Percentiles rank a stretch among this genome's conserved stretches.
Conservation (phyloP, 1,140 invertebrate genomes). For the Drosophila ironensis region DNA sequence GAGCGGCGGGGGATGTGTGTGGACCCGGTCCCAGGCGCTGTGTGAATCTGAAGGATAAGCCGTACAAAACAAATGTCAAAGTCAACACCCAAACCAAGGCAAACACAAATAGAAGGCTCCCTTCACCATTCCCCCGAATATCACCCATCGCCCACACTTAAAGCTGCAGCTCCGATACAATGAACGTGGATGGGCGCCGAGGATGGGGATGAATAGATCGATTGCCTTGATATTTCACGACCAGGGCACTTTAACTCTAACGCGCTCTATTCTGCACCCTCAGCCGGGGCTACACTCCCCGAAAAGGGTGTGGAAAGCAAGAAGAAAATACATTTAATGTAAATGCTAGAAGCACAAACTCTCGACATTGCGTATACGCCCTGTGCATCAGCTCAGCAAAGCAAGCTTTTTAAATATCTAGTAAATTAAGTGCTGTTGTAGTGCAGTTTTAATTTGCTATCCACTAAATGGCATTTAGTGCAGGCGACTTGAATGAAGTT, state of each 20-base stretch:
- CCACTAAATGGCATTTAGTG: too few relatives aligned
- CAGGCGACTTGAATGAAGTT: too few relatives aligned
- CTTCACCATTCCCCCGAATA: not conserved
- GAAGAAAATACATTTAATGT: too few relatives aligned
- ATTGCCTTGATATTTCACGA: slow-evolving; percentile 61
- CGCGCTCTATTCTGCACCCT: slow-evolving; percentile 17
- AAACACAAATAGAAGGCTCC: slow-evolving; percentile 34
- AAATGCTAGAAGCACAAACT: too few relatives aligned
- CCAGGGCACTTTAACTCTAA: slow-evolving; percentile 45
- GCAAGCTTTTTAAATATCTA: too few relatives aligned
- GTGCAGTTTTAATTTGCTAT: too few relatives aligned
- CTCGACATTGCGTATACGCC: too few relatives aligned
- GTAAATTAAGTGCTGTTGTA: too few relatives aligned
- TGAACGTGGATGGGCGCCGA: slow-evolving; percentile 27
- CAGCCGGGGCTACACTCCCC: not conserved
- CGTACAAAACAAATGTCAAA: slow-evolving; percentile 78
- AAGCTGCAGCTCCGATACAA: slow-evolving; percentile 51
- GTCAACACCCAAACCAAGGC: slow-evolving; percentile 70
- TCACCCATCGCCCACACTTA: slow-evolving; percentile 36
- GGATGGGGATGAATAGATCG: slow-evolving; percentile 33
- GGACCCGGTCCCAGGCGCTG: not conserved
- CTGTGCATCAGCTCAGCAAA: too few relatives aligned
- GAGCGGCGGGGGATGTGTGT: not conserved
- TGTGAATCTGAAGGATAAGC: slow-evolving; percentile 70
- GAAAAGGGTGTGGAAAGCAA: too few relatives aligned